A percentile compares a stretch with the other conserved stretches of the same genome.
phyloP scores from a whole-genome alignment of 2,797 vertebrate genomes.

The Oreochromis mossambicus region DNA sequence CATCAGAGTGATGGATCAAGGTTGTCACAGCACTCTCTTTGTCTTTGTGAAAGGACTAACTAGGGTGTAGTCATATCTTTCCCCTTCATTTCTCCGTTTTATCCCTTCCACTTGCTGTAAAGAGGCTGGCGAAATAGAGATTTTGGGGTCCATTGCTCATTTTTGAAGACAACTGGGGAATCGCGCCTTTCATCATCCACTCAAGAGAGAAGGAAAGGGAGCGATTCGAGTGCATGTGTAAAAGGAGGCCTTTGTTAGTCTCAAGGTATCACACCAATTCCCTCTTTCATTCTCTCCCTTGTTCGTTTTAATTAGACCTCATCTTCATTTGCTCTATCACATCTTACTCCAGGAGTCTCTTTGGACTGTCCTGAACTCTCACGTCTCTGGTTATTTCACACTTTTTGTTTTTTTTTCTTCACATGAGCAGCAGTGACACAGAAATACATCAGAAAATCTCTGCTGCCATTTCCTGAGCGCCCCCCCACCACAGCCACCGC shows the following conservation, averaged over 20 bases:
- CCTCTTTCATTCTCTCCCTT: slow-evolving; percentile 35
- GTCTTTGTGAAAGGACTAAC: slow-evolving; percentile 49
- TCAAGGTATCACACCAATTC: slow-evolving; percentile 42
- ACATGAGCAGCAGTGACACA: neutral
- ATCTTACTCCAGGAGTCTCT: slow-evolving; percentile 49
- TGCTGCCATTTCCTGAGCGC: neutral
- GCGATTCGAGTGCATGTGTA: neutral
- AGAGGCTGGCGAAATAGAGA: slow-evolving; percentile 27
- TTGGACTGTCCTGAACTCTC: slow-evolving; percentile 23
- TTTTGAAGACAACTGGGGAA: slow-evolving; percentile 41
- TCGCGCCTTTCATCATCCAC: slow-evolving; percentile 49
- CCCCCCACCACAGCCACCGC: neutral
- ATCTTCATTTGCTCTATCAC: slow-evolving; percentile 37
- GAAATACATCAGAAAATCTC: neutral
- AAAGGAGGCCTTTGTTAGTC: slow-evolving; percentile 46
- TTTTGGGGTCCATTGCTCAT: slow-evolving; percentile 54
- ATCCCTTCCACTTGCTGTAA: slow-evolving; percentile 14
- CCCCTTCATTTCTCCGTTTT: slow-evolving; percentile 45
- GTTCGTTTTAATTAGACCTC: slow-evolving; percentile 58
- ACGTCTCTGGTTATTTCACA: slow-evolving; percentile 4
- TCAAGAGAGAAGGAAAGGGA: neutral
- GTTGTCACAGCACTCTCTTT: slow-evolving; percentile 43
- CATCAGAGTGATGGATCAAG: slow-evolving; percentile 60
- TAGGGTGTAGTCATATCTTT: slow-evolving; percentile 32
- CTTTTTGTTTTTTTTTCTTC: neutral